Evolutionary conservation across 2,113 vertebrate genomes (phyloP).

Genomic region (Xenus cinereus): DNA sequence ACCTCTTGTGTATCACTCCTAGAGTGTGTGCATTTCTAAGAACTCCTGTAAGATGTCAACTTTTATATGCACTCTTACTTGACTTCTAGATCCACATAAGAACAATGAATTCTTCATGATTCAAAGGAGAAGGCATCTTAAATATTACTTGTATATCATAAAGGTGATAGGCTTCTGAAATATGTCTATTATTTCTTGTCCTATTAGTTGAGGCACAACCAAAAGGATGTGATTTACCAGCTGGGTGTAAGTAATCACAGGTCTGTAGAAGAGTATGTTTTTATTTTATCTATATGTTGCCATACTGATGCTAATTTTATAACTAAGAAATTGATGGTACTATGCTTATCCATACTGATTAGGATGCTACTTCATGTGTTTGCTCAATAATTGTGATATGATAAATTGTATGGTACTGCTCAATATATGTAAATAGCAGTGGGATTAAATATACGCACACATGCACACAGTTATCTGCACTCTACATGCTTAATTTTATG

Average conservation of each 20-base stretch:
- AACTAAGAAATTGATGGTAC: background rate
- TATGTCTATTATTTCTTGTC: background rate
- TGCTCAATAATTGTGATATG: background rate
- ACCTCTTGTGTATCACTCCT: background rate
- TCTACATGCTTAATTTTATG: background rate
- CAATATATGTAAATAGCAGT: background rate
- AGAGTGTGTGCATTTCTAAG: background rate
- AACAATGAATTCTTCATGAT: background rate
- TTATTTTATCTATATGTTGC: background rate
- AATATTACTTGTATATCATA: background rate
- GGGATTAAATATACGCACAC: background rate
- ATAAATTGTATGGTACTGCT: background rate
- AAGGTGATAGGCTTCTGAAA: background rate
- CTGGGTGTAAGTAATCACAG: background rate
- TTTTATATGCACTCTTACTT: background rate
- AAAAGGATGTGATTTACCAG: background rate
- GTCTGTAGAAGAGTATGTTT: background rate
- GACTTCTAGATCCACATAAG: background rate
- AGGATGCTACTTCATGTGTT: background rate
- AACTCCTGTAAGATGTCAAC: background rate
- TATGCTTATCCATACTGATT: background rate
- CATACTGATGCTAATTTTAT: background rate
- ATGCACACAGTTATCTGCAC: background rate
- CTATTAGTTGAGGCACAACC: background rate
- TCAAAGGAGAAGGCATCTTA: background rate